Evolutionary conservation across 2,797 vertebrate genomes (phyloP).

Genomic region (Artibeus jamaicensis): DNA sequence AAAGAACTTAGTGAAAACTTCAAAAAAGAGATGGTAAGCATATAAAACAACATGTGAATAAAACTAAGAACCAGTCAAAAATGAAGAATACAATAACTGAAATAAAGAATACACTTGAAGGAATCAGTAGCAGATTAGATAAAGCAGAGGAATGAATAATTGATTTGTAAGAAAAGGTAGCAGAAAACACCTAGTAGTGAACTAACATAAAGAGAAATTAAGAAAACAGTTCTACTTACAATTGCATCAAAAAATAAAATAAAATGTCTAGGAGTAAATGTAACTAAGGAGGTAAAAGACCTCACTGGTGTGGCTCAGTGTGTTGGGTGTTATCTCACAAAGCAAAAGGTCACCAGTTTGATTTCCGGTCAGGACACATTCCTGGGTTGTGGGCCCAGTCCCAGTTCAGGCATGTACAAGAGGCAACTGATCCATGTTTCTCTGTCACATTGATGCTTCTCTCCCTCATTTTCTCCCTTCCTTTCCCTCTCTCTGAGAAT

Average conservation of each 20-base stretch:
- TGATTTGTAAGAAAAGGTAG: background rate
- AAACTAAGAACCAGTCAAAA: background rate
- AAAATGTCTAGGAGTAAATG: background rate
- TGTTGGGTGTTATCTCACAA: background rate
- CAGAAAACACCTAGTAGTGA: background rate
- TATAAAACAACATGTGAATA: background rate
- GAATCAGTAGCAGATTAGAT: background rate
- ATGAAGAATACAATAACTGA: background rate
- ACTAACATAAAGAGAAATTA: background rate
- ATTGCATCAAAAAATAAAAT: background rate
- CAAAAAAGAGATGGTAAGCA: background rate
- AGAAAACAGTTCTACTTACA: background rate
- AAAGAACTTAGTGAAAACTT: background rate
- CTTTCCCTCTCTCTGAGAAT: background rate
- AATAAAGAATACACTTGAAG: background rate
- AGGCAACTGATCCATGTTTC: background rate
- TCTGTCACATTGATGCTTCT: background rate
- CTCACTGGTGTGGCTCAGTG: background rate
- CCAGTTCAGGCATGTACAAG: background rate
- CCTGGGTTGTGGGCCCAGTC: background rate
- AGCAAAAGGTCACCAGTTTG: background rate
- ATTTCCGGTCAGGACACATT: background rate
- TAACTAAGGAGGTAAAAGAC: background rate
- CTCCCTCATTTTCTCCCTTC: background rate
- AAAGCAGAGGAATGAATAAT: background rate